Evolutionary conservation across 2,113 vertebrate genomes (phyloP), one percentile per base, ranked within the genome.

Genomic region (Callorhinus ursinus): DNA sequence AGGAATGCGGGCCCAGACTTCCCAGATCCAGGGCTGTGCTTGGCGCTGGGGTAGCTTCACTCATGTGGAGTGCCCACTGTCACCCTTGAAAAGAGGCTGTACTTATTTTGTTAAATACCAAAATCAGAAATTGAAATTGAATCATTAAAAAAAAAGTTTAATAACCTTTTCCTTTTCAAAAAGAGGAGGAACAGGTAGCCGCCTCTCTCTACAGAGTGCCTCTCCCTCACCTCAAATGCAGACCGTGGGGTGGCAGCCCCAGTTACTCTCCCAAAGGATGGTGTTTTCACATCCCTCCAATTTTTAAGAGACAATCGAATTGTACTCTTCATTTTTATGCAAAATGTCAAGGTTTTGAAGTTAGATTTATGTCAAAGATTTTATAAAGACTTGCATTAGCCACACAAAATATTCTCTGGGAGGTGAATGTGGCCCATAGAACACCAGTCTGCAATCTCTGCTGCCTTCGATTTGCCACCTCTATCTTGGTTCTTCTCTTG

Each of bases 231-330:
- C n/a, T 14, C 36, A 46, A 94, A 36, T 15, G 26, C 9, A n/a
- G 11, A n/a, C 15, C 12, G 22, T 42, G 28, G 7, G 49, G 39
- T 2, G 1, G 81, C 26, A 7, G 57, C 33, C 71, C 26, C 22
- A 21, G 26, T 13, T 4, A 63, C 21, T 51, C 65, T 53, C 18
- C n/a, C 53, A 89, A 63, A 79, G 8, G 36, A 74, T 24, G 8
- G 63, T 24, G 39, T 93, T 88, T 71, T 18, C 15, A 51, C 39
- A 51, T n/a, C 39, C 4, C 16, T 31, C 81, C n/a, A 49, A 42
- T 65, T 85, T 88, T 89, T 86, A 71, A 82, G 81, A 95, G 59
- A 63, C 22, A 67, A 79, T 86, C n/a, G 46, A 67, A 79, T 86
- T 28, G 46, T 33, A 77, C 63, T 57, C 12, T 49, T 82, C 39